phyloP scores from a whole-genome alignment of 2,797 vertebrate genomes.

The Peromyscus melanophrys region DNA sequence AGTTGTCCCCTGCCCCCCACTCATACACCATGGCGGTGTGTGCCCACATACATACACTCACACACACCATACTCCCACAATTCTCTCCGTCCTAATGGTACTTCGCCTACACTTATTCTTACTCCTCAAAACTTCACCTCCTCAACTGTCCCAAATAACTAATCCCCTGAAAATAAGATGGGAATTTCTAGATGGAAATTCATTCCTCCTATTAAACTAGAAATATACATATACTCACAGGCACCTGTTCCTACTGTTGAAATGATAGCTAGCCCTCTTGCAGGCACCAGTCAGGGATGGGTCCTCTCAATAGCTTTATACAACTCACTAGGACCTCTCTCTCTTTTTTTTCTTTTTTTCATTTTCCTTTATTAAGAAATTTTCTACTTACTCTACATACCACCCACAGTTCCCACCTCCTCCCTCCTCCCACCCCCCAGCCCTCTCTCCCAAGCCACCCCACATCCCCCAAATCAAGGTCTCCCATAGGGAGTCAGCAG shows the following conservation, averaged over 20 bases:
- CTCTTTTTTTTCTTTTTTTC: neutral
- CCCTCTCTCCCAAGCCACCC: too few relatives aligned
- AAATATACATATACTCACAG: neutral
- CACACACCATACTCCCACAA: neutral
- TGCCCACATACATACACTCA: too few relatives aligned
- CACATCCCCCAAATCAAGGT: too few relatives aligned
- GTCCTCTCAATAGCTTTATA: neutral
- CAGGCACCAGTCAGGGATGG: neutral
- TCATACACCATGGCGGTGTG: neutral
- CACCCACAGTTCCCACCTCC: too few relatives aligned
- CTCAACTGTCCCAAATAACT: constrained; percentile 15
- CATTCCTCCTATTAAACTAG: constrained; percentile 5
- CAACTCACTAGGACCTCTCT: neutral
- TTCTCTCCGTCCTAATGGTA: neutral
- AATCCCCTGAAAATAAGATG: constrained; percentile 21
- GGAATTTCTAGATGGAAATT: neutral
- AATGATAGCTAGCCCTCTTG: neutral
- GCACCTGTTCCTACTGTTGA: neutral
- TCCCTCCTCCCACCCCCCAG: too few relatives aligned
- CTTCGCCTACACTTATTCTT: neutral
- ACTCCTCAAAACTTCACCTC: neutral
- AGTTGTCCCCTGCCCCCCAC: neutral
- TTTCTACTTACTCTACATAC: too few relatives aligned
- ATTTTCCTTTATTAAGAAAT: too few relatives aligned
- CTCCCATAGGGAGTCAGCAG: too few relatives aligned